phyloP scores from a whole-genome alignment of 2,888 invertebrate genomes.

The Neria commutata region DNA sequence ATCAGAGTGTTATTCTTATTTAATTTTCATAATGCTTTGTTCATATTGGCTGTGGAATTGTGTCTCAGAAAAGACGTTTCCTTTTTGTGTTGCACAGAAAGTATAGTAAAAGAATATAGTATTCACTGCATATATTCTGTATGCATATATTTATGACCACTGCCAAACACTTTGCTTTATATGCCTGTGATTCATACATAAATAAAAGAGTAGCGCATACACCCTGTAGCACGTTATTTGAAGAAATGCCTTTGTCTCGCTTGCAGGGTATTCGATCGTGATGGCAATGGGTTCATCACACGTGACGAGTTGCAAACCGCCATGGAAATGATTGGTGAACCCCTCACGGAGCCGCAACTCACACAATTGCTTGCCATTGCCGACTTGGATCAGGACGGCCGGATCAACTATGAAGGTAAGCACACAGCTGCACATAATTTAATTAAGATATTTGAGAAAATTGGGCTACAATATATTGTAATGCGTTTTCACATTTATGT shows the following conservation, averaged over 20 bases:
- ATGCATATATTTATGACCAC: not conserved
- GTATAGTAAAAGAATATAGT: not conserved
- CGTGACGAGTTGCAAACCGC: conserved; percentile 77
- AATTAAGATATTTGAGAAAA: no score
- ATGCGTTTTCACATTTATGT: no score
- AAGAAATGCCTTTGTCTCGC: conserved; percentile 6
- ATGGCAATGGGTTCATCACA: conserved; percentile 88
- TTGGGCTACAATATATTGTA: no score
- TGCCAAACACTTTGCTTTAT: no score
- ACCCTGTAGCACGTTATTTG: no score
- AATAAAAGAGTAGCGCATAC: no score
- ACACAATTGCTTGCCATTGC: conserved; percentile 76
- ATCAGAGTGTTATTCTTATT: no score
- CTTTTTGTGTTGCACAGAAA: no score
- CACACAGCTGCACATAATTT: conserved; percentile 21
- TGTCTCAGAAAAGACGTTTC: no score
- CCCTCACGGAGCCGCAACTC: conserved; percentile 75
- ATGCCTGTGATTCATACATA: no score
- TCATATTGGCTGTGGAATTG: no score
- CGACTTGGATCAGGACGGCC: conserved; percentile 79
- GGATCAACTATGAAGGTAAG: conserved; percentile 82
- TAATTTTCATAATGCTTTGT: no score
- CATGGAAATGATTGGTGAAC: conserved; percentile 84
- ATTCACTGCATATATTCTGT: not conserved
- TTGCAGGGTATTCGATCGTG: conserved; percentile 81